Conservation (phyloP, 2,888 invertebrate species). For the Netelia melanura region DNA sequence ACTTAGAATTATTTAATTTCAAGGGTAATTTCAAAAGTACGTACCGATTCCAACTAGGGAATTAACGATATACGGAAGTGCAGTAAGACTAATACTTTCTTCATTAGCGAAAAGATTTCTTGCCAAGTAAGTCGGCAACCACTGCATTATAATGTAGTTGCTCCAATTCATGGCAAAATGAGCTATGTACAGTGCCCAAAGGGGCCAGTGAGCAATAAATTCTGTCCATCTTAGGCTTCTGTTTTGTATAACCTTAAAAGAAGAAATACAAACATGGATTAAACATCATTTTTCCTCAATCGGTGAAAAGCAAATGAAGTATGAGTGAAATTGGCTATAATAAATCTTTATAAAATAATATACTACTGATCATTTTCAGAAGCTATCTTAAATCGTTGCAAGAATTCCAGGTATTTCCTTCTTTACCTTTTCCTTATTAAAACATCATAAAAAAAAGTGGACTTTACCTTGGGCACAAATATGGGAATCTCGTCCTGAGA, state of each 20-base stretch:
- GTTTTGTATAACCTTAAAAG: constrained; percentile 85
- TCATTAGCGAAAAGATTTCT: constrained; percentile 88
- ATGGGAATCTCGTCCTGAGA: constrained; percentile 87
- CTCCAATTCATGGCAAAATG: constrained; percentile 94
- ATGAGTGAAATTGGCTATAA: not conserved
- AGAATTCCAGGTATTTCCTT: too few species aligned
- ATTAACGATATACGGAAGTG: constrained; percentile 91
- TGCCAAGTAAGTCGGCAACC: constrained; percentile 91
- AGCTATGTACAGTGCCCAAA: constrained; percentile 91
- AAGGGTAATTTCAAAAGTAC: constrained; percentile 71
- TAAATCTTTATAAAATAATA: not conserved
- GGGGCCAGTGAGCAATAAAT: constrained; percentile 89
- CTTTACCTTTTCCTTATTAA: too few species aligned
- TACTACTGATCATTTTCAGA: not conserved
- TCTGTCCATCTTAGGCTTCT: constrained; percentile 88
- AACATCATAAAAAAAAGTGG: constrained; percentile 4
- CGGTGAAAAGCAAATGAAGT: not conserved
- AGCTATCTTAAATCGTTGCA: too few species aligned
- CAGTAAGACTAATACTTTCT: constrained; percentile 90
- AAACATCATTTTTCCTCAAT: not conserved
- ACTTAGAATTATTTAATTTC: not conserved
- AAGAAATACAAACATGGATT: not conserved
- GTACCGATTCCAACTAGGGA: constrained; percentile 89
- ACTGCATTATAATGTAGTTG: constrained; percentile 92
- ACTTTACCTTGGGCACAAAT: constrained; percentile 86